A percentile compares a stretch with the other conserved stretches of the same genome.
These are phyloP conservation scores for Nematolebias whitei DNA, from an alignment of 2,113 vertebrate genomes.

Conservation along the genomic window DNA sequence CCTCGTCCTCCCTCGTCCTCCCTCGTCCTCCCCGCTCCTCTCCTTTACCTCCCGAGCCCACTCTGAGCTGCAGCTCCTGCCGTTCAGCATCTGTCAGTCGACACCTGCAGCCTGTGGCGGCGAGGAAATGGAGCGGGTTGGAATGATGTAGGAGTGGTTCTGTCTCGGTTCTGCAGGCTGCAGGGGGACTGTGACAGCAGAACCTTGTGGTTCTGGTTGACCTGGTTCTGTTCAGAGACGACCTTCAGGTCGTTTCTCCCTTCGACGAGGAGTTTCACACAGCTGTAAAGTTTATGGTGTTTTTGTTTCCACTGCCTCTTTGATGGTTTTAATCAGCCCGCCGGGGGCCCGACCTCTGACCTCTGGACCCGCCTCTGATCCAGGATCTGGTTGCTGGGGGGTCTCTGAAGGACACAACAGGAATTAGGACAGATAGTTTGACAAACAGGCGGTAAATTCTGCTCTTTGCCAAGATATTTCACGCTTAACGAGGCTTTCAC, in stretches of 20 bases:
- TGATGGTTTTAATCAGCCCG: slow-evolving; percentile 43
- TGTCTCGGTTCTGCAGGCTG: slow-evolving; percentile 56
- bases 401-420: slow-evolving; percentile 33
- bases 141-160: slow-evolving; percentile 56
- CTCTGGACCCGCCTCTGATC: slow-evolving; percentile 42
- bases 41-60: slow-evolving; percentile 9
- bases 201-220: slow-evolving; percentile 20
- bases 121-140: slow-evolving; percentile 67
- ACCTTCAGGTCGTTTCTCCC: not conserved
- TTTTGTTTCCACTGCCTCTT: slow-evolving; percentile 23
- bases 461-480: slow-evolving; percentile 39
- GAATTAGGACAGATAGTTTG: slow-evolving; percentile 37
- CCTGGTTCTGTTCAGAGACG: slow-evolving; percentile 9
- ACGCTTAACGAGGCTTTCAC: slow-evolving; percentile 36
- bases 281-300: slow-evolving; percentile 22
- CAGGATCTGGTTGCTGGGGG: slow-evolving; percentile 33
- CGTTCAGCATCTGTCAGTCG: slow-evolving; percentile 59
- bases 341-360: slow-evolving; percentile 57
- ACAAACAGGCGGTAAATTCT: slow-evolving; percentile 32
- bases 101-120: slow-evolving; percentile 37
- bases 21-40: not conserved
- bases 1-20: slow-evolving; percentile 14
- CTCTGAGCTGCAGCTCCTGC: slow-evolving; percentile 51
- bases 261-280: too few relatives aligned
- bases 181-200: slow-evolving; percentile 51